These are phyloP conservation scores for Nematopogon swammerdamellus DNA, from an alignment of 2,888 invertebrate species.

Conservation along the genomic window DNA sequence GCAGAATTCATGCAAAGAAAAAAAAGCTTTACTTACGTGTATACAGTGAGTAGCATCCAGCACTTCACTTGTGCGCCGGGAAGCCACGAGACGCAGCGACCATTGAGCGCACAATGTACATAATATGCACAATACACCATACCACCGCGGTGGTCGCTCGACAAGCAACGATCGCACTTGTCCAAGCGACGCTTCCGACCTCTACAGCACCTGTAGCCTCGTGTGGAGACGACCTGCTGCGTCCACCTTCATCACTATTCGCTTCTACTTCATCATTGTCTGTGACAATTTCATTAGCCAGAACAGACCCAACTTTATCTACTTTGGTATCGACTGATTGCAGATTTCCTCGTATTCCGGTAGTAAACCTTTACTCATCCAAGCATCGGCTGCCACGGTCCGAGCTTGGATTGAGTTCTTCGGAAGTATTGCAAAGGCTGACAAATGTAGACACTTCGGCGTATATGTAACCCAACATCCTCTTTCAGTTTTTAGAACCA, in stretches of 20 bases:
- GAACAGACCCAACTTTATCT: too few relatives aligned
- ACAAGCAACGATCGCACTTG: not conserved
- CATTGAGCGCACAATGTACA: conserved; percentile 58
- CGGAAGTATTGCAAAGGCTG: not conserved
- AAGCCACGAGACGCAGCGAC: conserved; percentile 60
- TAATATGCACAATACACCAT: conserved; percentile 54
- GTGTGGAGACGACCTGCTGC: too few relatives aligned
- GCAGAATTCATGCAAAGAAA: not conserved
- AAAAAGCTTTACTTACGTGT: conserved; percentile 51
- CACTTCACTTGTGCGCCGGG: conserved; percentile 57
- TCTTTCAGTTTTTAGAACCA: too few relatives aligned
- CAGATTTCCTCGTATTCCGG: too few relatives aligned
- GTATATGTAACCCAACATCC: too few relatives aligned
- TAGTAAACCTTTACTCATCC: conserved; percentile 38
- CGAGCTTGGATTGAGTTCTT: conserved; percentile 20
- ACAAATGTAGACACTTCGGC: too few relatives aligned
- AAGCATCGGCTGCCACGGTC: conserved; percentile 51
- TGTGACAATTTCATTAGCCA: too few relatives aligned
- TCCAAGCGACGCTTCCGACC: not conserved
- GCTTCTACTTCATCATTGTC: too few relatives aligned
- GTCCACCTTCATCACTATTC: too few relatives aligned
- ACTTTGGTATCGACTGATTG: too few relatives aligned
- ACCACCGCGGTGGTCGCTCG: conserved; percentile 47
- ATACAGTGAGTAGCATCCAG: conserved; percentile 70
- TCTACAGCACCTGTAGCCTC: too few relatives aligned